Conservation (phyloP, 1,140 invertebrate genomes). For the Platyscapa corneri region DNA sequence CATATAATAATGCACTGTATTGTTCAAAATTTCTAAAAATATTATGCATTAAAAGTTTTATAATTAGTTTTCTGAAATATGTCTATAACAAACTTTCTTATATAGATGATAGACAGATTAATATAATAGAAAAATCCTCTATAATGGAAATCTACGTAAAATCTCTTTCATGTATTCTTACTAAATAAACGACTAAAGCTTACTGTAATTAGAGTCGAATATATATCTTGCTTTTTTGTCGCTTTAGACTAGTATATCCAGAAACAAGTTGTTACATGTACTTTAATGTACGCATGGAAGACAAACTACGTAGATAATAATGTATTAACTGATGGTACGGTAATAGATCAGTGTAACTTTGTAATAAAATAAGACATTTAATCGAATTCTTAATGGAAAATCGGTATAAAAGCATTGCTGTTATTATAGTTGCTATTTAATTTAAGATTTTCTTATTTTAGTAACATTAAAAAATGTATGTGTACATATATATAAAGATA, state of each 20-base stretch:
- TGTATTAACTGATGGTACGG: not conserved
- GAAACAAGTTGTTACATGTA: not conserved
- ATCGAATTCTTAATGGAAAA: not conserved
- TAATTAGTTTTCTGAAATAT: not conserved
- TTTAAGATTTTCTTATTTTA: too few relatives aligned
- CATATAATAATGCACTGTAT: not conserved
- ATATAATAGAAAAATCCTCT: not conserved
- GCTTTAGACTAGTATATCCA: not conserved
- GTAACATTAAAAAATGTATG: too few relatives aligned
- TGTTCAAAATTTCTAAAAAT: not conserved
- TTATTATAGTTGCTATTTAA: too few relatives aligned
- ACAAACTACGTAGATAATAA: not conserved
- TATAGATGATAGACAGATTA: not conserved
- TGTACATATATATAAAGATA: too few relatives aligned
- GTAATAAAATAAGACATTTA: not conserved
- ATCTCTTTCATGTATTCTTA: not conserved
- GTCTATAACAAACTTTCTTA: not conserved
- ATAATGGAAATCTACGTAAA: not conserved
- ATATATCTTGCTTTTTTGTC: not conserved
- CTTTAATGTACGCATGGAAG: not conserved
- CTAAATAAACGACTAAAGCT: not conserved
- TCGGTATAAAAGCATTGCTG: not conserved
- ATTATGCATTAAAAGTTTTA: not conserved
- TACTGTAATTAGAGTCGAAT: not conserved
- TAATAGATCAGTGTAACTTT: not conserved